These are phyloP conservation scores for Caenorhabditis sp. DNA, from an alignment of 2,888 invertebrate genomes.

Conservation along the genomic window DNA sequence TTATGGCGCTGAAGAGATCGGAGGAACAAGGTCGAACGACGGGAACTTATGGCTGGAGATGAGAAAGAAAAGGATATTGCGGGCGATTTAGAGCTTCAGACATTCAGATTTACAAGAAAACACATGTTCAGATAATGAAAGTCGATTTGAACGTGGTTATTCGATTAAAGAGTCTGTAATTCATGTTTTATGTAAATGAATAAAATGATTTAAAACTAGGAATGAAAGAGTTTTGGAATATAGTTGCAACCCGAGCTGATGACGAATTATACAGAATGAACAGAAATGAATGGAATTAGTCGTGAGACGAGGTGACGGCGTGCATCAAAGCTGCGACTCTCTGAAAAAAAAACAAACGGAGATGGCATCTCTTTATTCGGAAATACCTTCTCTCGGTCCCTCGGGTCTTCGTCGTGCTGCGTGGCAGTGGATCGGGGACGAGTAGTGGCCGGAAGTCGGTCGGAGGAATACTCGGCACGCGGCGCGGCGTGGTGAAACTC, in stretches of 20 bases:
- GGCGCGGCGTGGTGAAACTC: conserved; percentile 6
- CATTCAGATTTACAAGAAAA: no score
- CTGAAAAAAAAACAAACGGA: neutral
- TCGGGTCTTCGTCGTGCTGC: conserved; percentile 33
- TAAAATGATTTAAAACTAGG: no score
- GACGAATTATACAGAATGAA: neutral
- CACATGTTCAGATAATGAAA: no score
- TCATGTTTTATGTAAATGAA: no score
- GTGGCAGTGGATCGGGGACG: conserved; percentile 37
- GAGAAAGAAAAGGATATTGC: no score
- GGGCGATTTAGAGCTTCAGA: no score
- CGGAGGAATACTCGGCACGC: neutral
- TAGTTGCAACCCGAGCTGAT: neutral
- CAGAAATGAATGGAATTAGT: conserved; percentile 24
- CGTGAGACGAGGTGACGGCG: conserved; percentile 21
- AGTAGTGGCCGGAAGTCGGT: neutral
- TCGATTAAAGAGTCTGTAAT: no score
- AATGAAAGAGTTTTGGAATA: neutral
- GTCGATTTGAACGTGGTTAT: no score
- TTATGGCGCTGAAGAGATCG: conserved; percentile 5
- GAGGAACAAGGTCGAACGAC: conserved; percentile 10
- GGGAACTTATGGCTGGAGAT: no score
- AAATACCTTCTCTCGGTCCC: conserved; percentile 26
- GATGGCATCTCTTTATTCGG: neutral
- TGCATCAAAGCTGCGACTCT: conserved; percentile 39